These are phyloP conservation scores for Otus scops DNA, from an alignment of 2,797 vertebrate species.

Conservation along the genomic window DNA sequence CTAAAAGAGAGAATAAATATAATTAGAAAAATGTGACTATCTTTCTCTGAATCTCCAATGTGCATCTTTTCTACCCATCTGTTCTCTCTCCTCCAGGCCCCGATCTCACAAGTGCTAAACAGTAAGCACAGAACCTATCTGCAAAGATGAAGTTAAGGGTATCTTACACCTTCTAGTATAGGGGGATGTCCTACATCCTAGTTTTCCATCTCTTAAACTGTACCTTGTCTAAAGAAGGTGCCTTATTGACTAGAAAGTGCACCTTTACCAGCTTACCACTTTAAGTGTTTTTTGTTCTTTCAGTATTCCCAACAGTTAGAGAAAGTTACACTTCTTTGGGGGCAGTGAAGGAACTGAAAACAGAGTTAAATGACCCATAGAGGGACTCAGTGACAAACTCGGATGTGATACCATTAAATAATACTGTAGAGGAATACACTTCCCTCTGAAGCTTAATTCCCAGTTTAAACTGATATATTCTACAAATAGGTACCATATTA, in stretches of 20 bases:
- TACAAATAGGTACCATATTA: not conserved
- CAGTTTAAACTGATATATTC: not conserved
- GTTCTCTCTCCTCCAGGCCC: not conserved
- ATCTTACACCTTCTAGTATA: fast-evolving
- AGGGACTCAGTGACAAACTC: not conserved
- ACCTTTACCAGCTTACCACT: not conserved
- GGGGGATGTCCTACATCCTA: too few species aligned
- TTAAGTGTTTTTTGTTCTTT: not conserved
- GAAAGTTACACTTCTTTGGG: not conserved
- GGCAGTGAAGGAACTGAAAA: not conserved
- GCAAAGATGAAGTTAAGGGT: not conserved
- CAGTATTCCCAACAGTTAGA: not conserved
- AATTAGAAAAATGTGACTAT: not conserved
- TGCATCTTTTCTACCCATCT: not conserved
- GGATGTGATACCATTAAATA: not conserved
- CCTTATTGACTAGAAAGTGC: not conserved
- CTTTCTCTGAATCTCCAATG: not conserved
- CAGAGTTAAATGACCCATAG: not conserved
- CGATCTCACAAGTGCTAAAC: not conserved
- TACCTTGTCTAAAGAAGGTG: not conserved
- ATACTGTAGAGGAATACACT: not conserved
- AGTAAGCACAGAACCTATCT: not conserved
- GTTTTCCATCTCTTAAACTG: not conserved
- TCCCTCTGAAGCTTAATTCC: not conserved
- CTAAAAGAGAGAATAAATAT: not conserved